Evolutionary conservation across 2,888 invertebrate genomes (phyloP).

Genomic region (Andrena marginata): DNA sequence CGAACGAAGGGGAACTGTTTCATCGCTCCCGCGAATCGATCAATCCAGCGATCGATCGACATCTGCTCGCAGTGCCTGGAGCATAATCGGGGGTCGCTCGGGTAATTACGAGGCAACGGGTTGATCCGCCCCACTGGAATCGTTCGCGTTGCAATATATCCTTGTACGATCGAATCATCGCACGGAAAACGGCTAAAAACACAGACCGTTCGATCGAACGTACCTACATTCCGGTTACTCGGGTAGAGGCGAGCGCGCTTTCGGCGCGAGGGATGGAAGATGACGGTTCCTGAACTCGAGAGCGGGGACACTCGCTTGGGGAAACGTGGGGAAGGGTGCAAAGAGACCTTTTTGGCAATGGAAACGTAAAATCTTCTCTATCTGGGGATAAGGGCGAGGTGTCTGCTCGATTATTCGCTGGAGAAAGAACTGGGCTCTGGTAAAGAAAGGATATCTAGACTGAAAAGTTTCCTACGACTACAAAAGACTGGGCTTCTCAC

Average conservation of each 20-base stretch:
- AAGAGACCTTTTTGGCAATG: not conserved
- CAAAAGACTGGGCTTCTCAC: not conserved
- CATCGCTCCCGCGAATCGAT: too few relatives aligned
- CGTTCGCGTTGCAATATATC: not conserved
- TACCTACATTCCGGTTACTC: not conserved
- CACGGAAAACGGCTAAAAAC: too few relatives aligned
- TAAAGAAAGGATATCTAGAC: not conserved
- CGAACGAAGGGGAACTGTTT: too few relatives aligned
- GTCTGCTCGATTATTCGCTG: slow-evolving; percentile 1
- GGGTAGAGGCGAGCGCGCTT: not conserved
- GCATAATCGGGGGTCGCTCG: too few relatives aligned
- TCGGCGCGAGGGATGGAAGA: not conserved
- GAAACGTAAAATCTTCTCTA: not conserved
- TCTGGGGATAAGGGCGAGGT: not conserved
- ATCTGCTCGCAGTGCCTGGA: too few relatives aligned
- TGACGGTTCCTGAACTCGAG: not conserved
- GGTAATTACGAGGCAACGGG: too few relatives aligned
- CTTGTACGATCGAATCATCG: too few relatives aligned
- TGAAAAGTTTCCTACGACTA: not conserved
- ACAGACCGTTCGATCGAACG: not conserved
- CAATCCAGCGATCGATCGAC: too few relatives aligned
- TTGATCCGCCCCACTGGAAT: too few relatives aligned
- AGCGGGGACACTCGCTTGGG: too few relatives aligned
- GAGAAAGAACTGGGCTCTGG: too few relatives aligned
- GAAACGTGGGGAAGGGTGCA: not conserved